These are phyloP conservation scores for Onychomys torridus DNA, from an alignment of 2,797 vertebrate genomes.

Conservation along the genomic window DNA sequence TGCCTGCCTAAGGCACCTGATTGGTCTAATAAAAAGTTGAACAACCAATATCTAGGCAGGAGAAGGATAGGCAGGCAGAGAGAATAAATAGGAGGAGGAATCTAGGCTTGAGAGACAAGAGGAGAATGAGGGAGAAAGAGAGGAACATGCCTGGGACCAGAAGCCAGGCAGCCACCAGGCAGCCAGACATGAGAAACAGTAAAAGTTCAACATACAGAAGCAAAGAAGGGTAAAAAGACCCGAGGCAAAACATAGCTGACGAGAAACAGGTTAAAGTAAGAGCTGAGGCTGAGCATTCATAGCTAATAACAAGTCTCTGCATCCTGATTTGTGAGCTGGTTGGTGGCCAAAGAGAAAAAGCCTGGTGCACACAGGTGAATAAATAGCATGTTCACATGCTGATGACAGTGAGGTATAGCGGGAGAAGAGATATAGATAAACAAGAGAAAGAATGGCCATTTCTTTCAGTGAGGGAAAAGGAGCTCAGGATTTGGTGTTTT, in stretches of 20 bases:
- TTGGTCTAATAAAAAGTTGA: not conserved
- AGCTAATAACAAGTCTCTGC: not conserved
- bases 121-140: not conserved
- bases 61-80: not conserved
- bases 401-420: not conserved
- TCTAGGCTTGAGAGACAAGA: not conserved
- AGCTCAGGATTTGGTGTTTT: not conserved
- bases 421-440: not conserved
- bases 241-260: not conserved
- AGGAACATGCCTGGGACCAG: not conserved
- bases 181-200: not conserved
- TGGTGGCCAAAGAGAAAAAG: not conserved
- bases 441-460: not conserved
- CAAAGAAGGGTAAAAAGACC: not conserved
- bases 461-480: not conserved
- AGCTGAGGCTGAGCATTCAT: not conserved
- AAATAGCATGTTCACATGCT: not conserved
- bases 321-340: not conserved
- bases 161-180: not conserved
- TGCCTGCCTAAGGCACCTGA: not conserved
- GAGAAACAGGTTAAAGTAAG: not conserved
- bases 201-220: not conserved
- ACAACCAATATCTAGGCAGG: not conserved
- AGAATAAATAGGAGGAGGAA: not conserved
- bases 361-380: not conserved